Conservation (phyloP, 2,113 vertebrate genomes). For the Esox niger region DNA sequence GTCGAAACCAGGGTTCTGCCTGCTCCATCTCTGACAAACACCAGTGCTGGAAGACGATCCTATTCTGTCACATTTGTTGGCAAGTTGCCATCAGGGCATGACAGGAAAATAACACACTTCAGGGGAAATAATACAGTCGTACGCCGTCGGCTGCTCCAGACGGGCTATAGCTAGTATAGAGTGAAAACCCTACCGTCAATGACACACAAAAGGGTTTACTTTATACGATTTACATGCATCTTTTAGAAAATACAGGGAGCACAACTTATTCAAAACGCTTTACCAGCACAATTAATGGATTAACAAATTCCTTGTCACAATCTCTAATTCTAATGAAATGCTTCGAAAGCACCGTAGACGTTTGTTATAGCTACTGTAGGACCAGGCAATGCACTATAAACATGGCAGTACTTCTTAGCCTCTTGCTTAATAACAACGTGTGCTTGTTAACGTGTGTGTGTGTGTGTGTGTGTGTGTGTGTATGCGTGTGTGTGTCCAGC, state of each 20-base stretch:
- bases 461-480: not conserved
- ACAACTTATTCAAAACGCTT: constrained; percentile 62
- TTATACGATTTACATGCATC: constrained; percentile 74
- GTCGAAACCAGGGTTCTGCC: constrained; percentile 14
- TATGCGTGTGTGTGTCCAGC: not conserved
- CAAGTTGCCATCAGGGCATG: constrained; percentile 68
- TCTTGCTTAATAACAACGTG: no score
- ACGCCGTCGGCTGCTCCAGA: constrained; percentile 58
- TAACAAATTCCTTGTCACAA: constrained; percentile 68
- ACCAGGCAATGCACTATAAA: no score
- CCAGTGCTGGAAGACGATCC: constrained; percentile 58
- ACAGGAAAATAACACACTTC: constrained; percentile 75
- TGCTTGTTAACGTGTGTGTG: not conserved
- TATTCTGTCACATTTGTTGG: constrained; percentile 70
- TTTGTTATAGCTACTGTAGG: not conserved
- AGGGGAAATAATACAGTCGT: constrained; percentile 70
- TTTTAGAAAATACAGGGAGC: constrained; percentile 67
- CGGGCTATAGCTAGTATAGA: constrained; percentile 10
- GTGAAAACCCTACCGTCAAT: constrained; percentile 66
- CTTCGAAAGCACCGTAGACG: no score
- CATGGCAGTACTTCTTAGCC: no score
- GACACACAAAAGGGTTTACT: constrained; percentile 69
- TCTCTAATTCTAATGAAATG: constrained; percentile 1
- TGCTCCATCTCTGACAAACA: constrained; percentile 27
- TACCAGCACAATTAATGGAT: constrained; percentile 73